phyloP scores from a whole-genome alignment of 2,888 invertebrate genomes.

The Serripes groenlandicus region DNA sequence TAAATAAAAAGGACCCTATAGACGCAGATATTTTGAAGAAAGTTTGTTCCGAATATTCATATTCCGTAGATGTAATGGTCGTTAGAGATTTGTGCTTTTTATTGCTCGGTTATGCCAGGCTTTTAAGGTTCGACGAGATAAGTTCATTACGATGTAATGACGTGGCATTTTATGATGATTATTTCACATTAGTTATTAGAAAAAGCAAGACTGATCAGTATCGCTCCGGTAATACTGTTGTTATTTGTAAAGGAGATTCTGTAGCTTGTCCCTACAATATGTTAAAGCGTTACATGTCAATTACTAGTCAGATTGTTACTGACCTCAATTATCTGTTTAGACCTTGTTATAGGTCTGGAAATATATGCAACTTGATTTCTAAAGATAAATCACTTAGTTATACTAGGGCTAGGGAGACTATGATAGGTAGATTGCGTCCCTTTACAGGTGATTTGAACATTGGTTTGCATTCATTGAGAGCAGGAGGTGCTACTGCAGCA shows the following conservation, averaged over 20 bases:
- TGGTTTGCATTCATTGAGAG: no score
- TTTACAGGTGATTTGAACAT: conserved; percentile 39
- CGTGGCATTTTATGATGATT: conserved; percentile 30
- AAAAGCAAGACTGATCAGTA: conserved; percentile 65
- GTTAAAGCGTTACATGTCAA: conserved; percentile 42
- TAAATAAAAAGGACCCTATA: no score
- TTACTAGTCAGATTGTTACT: not conserved
- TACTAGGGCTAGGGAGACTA: conserved; percentile 47
- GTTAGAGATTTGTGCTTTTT: conserved; percentile 35
- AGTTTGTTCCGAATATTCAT: not conserved
- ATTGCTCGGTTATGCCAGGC: conserved; percentile 19
- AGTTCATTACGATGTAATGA: conserved; percentile 34
- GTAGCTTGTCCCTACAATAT: conserved; percentile 55
- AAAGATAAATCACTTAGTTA: conserved; percentile 62
- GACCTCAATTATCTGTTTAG: conserved; percentile 44
- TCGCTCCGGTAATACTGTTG: conserved; percentile 37
- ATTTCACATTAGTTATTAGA: conserved; percentile 42
- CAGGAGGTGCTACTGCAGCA: no score
- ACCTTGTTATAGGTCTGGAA: conserved; percentile 52
- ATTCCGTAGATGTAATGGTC: not conserved
- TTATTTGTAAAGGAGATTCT: conserved; percentile 49
- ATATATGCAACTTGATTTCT: conserved; percentile 38
- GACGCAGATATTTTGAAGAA: no score
- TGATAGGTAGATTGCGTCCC: conserved; percentile 33
- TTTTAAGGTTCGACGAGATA: conserved; percentile 42